These are phyloP conservation scores for Megaptera novaeangliae DNA, from an alignment of 2,113 vertebrate genomes.

Conservation along the genomic window DNA sequence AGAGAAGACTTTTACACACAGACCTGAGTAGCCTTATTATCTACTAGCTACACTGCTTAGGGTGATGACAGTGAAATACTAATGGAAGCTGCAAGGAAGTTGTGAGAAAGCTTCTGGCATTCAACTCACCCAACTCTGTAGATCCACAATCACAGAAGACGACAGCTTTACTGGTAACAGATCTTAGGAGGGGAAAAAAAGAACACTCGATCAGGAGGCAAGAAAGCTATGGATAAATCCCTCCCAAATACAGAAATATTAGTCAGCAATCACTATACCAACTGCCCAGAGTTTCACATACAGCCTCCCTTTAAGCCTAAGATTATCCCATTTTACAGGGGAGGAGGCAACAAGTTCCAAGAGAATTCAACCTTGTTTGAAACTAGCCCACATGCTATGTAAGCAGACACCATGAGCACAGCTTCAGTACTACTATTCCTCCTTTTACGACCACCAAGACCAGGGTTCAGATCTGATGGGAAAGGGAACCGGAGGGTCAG, in stretches of 20 bases:
- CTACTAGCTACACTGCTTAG: not conserved
- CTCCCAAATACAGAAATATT: not conserved
- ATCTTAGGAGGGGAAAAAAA: not conserved
- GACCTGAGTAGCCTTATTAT: not conserved
- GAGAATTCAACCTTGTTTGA: constrained; percentile 35
- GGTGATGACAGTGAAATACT: not conserved
- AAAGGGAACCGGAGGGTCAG: constrained; percentile 70
- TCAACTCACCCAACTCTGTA: not conserved
- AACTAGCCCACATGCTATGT: not conserved
- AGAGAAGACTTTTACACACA: not conserved
- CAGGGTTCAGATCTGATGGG: constrained; percentile 65
- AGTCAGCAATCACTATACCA: not conserved
- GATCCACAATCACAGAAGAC: not conserved
- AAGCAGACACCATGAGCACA: not conserved
- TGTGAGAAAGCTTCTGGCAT: not conserved
- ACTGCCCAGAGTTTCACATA: not conserved
- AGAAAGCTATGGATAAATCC: not conserved
- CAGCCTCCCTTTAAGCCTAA: not conserved
- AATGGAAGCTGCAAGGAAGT: not conserved
- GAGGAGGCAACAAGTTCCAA: not conserved
- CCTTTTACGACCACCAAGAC: constrained; percentile 72
- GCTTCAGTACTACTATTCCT: constrained; percentile 55
- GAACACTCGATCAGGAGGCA: not conserved
- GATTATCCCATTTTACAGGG: not conserved
- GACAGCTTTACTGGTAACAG: not conserved